Evolutionary conservation across 2,797 vertebrate genomes (phyloP).

Genomic region (Benthosema pterotum): DNA sequence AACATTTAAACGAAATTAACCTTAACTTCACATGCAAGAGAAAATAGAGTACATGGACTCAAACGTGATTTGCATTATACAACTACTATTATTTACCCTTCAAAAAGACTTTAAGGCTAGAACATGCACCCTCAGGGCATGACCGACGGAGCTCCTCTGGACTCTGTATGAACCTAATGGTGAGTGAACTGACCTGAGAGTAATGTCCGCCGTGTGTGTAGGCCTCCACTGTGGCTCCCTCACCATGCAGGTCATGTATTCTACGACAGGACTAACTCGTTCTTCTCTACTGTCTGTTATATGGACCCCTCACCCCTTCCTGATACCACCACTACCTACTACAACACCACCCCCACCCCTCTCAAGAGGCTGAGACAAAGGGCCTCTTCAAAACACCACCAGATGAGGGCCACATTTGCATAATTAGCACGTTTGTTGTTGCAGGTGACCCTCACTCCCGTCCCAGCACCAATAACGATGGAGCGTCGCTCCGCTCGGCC

Average conservation of each 20-base stretch:
- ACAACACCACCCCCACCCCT: constrained; percentile 7
- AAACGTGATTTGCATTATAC: no score
- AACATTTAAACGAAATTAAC: no score
- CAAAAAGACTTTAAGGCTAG: no score
- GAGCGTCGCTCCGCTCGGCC: not conserved
- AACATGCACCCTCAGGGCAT: no score
- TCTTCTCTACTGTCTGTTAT: constrained; percentile 49
- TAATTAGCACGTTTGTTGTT: constrained; percentile 54
- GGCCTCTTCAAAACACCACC: constrained; percentile 60
- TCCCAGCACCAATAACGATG: constrained; percentile 24
- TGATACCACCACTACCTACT: not conserved
- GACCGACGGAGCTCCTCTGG: not conserved
- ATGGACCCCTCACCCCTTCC: not conserved
- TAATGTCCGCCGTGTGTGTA: constrained; percentile 14
- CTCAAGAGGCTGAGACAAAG: constrained; percentile 58
- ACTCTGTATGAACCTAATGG: not conserved
- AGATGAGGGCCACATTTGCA: constrained; percentile 56
- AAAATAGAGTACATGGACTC: no score
- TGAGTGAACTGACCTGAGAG: constrained; percentile 50
- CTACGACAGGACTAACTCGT: constrained; percentile 15
- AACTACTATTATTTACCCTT: no score
- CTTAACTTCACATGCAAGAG: no score
- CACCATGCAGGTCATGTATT: constrained; percentile 43
- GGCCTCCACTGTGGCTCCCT: constrained; percentile 41
- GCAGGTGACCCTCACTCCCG: constrained; percentile 47